phyloP scores from a whole-genome alignment of 2,797 vertebrate genomes.

The Jordanella pulchra region DNA sequence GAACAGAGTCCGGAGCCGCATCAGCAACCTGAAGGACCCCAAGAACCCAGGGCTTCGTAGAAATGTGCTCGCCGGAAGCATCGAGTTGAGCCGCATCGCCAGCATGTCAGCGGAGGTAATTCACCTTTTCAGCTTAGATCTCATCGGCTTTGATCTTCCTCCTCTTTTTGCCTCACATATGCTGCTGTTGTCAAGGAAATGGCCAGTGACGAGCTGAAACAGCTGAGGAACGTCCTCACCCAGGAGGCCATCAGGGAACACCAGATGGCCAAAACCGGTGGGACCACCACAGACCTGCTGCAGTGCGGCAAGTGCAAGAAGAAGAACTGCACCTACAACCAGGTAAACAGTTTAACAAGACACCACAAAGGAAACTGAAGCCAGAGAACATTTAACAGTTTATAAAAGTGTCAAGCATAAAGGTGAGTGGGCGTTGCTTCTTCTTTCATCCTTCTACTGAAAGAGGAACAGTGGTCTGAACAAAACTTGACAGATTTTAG shows the following conservation, averaged over 20 bases:
- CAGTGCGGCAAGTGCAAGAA: constrained; percentile 96
- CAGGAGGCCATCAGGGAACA: constrained; percentile 97
- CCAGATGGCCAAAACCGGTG: constrained; percentile 97
- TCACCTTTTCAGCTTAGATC: not conserved
- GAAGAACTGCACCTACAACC: constrained; percentile 98
- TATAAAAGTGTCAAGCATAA: not conserved
- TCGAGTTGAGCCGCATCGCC: constrained; percentile 86
- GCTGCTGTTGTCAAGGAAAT: constrained; percentile 84
- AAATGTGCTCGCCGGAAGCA: constrained; percentile 90
- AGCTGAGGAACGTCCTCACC: constrained; percentile 91
- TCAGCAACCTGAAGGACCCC: constrained; percentile 97
- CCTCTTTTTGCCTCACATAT: not conserved
- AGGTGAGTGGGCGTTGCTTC: not conserved
- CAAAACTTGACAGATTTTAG: not conserved
- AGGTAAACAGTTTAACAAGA: constrained; percentile 74
- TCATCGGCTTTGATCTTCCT: not conserved
- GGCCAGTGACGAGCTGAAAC: constrained; percentile 96
- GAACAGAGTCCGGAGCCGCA: constrained; percentile 94
- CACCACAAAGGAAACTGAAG: not conserved
- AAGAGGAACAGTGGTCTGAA: not conserved
- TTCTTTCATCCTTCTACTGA: not conserved
- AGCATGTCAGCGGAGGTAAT: constrained; percentile 93
- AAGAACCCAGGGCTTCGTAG: constrained; percentile 91
- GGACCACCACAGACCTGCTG: constrained; percentile 92
- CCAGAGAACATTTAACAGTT: not conserved